A percentile compares a stretch with the other conserved stretches of the same genome.
phyloP scores from a whole-genome alignment of 2,888 invertebrate species.

The Helleia helle region DNA sequence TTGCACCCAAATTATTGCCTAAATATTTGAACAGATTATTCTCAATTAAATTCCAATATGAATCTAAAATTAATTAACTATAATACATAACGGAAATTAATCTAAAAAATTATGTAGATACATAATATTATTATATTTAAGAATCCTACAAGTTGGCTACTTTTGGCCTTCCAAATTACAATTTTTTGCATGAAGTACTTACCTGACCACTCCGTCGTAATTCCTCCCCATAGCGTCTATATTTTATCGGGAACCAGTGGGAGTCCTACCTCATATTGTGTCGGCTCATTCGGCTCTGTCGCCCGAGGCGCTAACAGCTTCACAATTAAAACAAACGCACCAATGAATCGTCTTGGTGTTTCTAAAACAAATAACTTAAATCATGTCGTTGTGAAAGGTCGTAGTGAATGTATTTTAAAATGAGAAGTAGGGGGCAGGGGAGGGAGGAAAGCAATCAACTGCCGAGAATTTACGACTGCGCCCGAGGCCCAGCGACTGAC shows the following conservation, averaged over 20 bases:
- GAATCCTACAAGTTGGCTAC: too few relatives aligned
- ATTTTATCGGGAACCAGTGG: not conserved
- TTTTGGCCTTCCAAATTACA: too few relatives aligned
- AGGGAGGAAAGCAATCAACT: slow-evolving; percentile 48
- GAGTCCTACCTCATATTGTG: slow-evolving; percentile 4
- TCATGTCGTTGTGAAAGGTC: slow-evolving; percentile 35
- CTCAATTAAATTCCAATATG: too few relatives aligned
- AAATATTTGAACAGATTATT: too few relatives aligned
- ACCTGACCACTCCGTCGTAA: too few relatives aligned
- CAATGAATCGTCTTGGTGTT: slow-evolving; percentile 46
- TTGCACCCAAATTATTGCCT: too few relatives aligned
- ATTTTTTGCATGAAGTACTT: too few relatives aligned
- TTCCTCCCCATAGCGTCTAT: slow-evolving; percentile 19
- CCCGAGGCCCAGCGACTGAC: slow-evolving; percentile 30
- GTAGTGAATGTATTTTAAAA: slow-evolving; percentile 34
- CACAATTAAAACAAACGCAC: slow-evolving; percentile 42
- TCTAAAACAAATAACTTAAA: slow-evolving; percentile 40
- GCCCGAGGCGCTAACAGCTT: slow-evolving; percentile 36
- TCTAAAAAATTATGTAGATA: too few relatives aligned
- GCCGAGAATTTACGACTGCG: slow-evolving; percentile 46
- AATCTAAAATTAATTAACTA: too few relatives aligned
- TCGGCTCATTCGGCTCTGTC: slow-evolving; percentile 18
- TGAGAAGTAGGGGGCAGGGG: slow-evolving; percentile 16
- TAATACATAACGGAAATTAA: too few relatives aligned
- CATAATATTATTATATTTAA: too few relatives aligned